A percentile compares a stretch with the other conserved stretches of the same genome.
Evolutionary conservation across 2,888 invertebrate species (phyloP).

Genomic region (Urechis unicinctus): DNA sequence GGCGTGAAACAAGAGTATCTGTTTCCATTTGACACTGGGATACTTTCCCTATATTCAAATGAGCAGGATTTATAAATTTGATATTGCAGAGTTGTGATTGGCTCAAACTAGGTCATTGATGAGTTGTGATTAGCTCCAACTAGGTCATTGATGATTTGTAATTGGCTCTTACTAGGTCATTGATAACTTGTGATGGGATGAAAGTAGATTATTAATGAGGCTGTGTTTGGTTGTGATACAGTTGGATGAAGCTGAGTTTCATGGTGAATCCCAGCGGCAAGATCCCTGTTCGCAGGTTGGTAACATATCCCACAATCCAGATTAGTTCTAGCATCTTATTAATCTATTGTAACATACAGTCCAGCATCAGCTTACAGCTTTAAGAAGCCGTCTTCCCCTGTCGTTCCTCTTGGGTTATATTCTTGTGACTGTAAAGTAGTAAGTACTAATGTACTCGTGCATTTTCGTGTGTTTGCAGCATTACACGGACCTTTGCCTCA

Average conservation of each 20-base stretch:
- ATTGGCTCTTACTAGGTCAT: not conserved
- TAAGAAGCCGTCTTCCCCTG: not conserved
- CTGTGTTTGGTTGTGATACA: slow-evolving; percentile 51
- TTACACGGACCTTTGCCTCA: slow-evolving; percentile 97
- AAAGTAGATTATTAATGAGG: not conserved
- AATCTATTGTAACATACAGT: too few relatives aligned
- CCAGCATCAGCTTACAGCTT: too few relatives aligned
- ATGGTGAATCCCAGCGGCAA: slow-evolving; percentile 88
- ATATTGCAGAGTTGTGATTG: too few relatives aligned
- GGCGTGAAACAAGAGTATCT: too few relatives aligned
- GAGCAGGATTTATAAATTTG: too few relatives aligned
- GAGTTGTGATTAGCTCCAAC: too few relatives aligned
- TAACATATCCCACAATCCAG: too few relatives aligned
- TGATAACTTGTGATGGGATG: not conserved
- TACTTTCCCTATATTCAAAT: too few relatives aligned
- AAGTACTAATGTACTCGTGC: not conserved
- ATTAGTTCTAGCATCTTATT: too few relatives aligned
- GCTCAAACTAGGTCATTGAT: too few relatives aligned
- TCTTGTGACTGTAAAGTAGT: not conserved
- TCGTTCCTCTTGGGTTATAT: not conserved
- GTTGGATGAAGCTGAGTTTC: slow-evolving; percentile 97
- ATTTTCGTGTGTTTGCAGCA: slow-evolving; percentile 53
- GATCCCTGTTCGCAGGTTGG: slow-evolving; percentile 80
- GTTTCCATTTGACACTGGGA: too few relatives aligned
- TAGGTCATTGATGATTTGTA: not conserved